phyloP scores from a whole-genome alignment of 1,140 invertebrate genomes.

The Arion vulgaris region DNA sequence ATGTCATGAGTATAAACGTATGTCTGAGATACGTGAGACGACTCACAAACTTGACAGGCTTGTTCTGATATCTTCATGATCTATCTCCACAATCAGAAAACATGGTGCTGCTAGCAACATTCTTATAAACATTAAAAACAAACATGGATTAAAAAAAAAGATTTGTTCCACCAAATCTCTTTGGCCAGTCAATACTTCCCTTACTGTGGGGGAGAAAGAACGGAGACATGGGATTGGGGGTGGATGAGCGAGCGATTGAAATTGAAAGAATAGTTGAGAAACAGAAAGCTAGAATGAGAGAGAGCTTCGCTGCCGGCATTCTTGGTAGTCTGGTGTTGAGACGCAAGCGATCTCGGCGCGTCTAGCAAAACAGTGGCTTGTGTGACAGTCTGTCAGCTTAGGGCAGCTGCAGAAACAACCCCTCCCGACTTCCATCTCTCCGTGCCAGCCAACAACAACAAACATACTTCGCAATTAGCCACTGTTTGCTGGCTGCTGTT shows the following conservation, averaged over 20 bases:
- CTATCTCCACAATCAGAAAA: no score
- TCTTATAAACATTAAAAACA: no score
- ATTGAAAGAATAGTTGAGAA: neutral
- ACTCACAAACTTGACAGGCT: no score
- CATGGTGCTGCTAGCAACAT: no score
- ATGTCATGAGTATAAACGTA: no score
- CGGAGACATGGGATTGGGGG: neutral
- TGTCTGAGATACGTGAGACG: no score
- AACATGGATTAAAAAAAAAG: no score
- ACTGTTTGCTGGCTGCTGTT: neutral
- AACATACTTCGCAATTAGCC: slow-evolving; percentile 24
- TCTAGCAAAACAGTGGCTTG: slow-evolving; percentile 15
- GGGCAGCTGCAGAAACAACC: neutral
- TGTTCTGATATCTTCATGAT: no score
- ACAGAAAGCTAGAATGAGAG: no score
- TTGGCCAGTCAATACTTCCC: no score
- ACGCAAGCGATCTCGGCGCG: neutral
- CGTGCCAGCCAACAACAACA: slow-evolving; percentile 25
- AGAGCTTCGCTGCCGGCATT: neutral
- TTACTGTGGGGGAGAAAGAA: no score
- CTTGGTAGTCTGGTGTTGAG: neutral
- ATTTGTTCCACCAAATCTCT: no score
- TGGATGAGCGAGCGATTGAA: neutral
- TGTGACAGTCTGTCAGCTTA: slow-evolving; percentile 23
- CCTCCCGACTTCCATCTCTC: neutral